Evolutionary conservation across 2,888 invertebrate species (phyloP), one percentile per base, ranked within the genome.

Genomic region (Dione vanillae): DNA sequence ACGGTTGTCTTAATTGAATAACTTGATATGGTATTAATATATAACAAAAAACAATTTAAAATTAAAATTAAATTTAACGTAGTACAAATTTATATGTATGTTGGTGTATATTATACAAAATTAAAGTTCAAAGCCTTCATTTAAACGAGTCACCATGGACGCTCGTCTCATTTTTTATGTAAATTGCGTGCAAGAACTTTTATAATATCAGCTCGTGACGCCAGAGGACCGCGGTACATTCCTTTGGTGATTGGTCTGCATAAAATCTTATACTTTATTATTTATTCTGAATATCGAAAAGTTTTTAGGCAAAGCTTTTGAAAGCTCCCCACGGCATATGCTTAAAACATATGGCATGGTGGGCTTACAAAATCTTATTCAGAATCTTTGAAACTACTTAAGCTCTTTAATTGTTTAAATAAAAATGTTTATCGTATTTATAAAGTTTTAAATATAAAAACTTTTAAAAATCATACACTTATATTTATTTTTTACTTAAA

Each of bases 111-210:
- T 47, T 47, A 47, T 47, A 16, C 47, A 16, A 47, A 47, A 47
- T 47, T 47, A 43, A 59, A 59, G 43, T 45, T 45, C 43, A 27
- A 59, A n/a, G 27, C 61, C 16, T 27, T 61, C 11, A 61, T 27
- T 61, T n/a, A 14, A 59, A 43, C 59, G 59, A 43, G 59, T 59
- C 59, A 43, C 20, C 20, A n/a, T 27, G 43, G 20, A 59, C 61
- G 45, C 61, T 20, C 43, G 27, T n/a, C 61, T 61, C 61, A 61
- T 61, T 61, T 61, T 61, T 61, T 61, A 61, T 61, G 61, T 61
- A 61, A 61, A 45, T 61, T 45, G 45, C 61, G 27, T 45, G 45
- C 61, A 61, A 45, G 11, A 61, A 61, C 61, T 61, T 61, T 61
- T 61, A 35, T 45, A 61, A 61, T 61, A 45, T 43, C 11, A 45